A percentile compares a stretch with the other conserved stretches of the same genome.
phyloP scores from a whole-genome alignment of 2,888 invertebrate genomes.

The Tetranychus piercei region DNA sequence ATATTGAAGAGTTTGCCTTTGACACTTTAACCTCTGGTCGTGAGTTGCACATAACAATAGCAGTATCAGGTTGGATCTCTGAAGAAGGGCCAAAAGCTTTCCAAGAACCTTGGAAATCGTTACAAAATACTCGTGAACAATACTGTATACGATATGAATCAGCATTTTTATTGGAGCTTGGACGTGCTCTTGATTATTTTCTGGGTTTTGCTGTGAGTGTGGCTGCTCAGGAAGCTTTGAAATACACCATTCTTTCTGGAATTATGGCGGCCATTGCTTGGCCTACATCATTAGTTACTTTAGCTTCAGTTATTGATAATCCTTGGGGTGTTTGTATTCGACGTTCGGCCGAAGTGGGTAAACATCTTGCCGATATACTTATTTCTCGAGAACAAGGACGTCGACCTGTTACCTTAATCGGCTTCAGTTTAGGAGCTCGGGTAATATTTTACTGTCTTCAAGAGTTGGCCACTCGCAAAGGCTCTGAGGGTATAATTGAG shows the following conservation, averaged over 20 bases:
- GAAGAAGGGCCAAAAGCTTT: conserved; percentile 36
- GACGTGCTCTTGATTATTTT: conserved; percentile 44
- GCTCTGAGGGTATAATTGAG: conserved; percentile 44
- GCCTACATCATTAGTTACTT: conserved; percentile 44
- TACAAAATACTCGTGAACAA: conserved; percentile 43
- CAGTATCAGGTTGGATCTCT: conserved; percentile 46
- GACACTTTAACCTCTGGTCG: conserved; percentile 37
- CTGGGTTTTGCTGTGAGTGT: conserved; percentile 40
- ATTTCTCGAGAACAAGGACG: conserved; percentile 43
- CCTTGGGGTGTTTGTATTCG: conserved; percentile 48
- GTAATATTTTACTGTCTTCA: conserved; percentile 47
- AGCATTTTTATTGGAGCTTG: conserved; percentile 41
- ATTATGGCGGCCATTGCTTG: conserved; percentile 46
- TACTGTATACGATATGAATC: conserved; percentile 46
- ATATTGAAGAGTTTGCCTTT: conserved; percentile 47
- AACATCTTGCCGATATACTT: conserved; percentile 46
- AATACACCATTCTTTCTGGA: conserved; percentile 35
- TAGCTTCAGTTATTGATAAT: conserved; percentile 39
- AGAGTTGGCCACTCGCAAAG: conserved; percentile 38
- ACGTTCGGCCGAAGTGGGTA: conserved; percentile 43
- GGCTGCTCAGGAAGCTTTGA: conserved; percentile 37
- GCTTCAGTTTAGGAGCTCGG: conserved; percentile 48
- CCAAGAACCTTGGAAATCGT: conserved; percentile 40
- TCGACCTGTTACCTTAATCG: conserved; percentile 46
- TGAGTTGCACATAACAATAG: conserved; percentile 44